Base-by-base conservation (phyloP, 2,888 invertebrate genomes). In the Copidosoma aretas region DNA sequence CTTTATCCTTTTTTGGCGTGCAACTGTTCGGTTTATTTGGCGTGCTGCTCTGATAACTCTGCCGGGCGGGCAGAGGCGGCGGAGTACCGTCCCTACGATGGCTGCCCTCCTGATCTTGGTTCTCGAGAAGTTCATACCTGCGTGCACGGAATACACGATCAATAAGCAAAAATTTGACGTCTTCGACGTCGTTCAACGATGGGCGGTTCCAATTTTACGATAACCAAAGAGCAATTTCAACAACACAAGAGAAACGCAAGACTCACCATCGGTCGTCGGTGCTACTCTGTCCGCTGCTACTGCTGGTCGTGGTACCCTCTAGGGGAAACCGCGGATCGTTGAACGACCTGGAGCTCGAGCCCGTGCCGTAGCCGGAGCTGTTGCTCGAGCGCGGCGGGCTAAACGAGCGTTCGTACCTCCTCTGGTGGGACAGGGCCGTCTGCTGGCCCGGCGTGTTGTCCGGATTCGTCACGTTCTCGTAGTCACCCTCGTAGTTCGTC, bases 301-400 rank as follows among this genome's bases (percentile, higher is more conserved):
- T 88, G 80, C 88, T 88, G 21, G 88, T 88, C 84, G 89, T 84
- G 70, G 89, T 87, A 64, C 88, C 88, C 85, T 87, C 82, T 72
- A 84, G 75, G 66, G 79, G 80, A 76, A 81, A 82, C 63, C 83
- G 79, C 46, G 83, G 83, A 78, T 84, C 82, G 77, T 82, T 83
- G 77, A 83, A 83, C 74, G 83, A 84, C 73, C 82, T 79, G 64
- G 83, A 84, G 75, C 83, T 84, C 32, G 83, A 84, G 82, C 93
- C 93, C 10, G 93, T 93, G 68, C 93, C 93, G 81, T 94, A 94
- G 4, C 93, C 93, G 49, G 93, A 93, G 85, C 92, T 93, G 81
- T 91, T 92, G 77, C 91, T 91, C 72, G 93, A 91, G 77, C 93
- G 88, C 62, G 93, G 93, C 59, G 93, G 93, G 57, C 90, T 90